Conservation (phyloP, 2,113 vertebrate species). For the Callopanchax toddi region DNA sequence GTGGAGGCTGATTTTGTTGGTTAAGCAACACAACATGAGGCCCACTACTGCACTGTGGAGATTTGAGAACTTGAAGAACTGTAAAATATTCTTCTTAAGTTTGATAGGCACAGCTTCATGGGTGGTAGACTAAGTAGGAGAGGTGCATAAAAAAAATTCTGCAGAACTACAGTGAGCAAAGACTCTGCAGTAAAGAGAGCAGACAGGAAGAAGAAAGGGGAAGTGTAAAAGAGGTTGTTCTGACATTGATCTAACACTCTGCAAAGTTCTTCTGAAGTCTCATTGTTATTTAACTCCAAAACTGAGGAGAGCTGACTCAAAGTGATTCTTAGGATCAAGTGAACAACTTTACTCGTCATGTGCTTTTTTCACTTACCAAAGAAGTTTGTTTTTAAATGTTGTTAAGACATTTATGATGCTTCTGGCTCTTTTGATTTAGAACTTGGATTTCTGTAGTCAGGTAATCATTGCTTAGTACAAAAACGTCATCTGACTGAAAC, state of each 20-base stretch:
- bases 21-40: background rate
- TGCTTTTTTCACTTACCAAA: background rate
- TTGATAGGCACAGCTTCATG: background rate
- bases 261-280: slow-evolving; percentile 1
- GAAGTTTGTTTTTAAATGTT: background rate
- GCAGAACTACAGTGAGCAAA: background rate
- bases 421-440: background rate
- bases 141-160: background rate
- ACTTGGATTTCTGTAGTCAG: background rate
- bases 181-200: slow-evolving; percentile 1
- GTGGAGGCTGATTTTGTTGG: slow-evolving; percentile 12
- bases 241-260: slow-evolving; percentile 14
- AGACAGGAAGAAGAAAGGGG: slow-evolving; percentile 58
- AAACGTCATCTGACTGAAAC: background rate
- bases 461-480: background rate
- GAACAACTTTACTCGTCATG: background rate
- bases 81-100: slow-evolving; percentile 3
- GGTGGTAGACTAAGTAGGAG: background rate
- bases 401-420: background rate
- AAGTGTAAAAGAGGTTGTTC: slow-evolving; percentile 50
- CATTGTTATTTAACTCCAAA: slow-evolving; percentile 6
- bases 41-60: background rate
- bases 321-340: background rate
- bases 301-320: background rate
- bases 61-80: background rate